Conservation (phyloP, 2,797 vertebrate genomes). For the Labroides dimidiatus region DNA sequence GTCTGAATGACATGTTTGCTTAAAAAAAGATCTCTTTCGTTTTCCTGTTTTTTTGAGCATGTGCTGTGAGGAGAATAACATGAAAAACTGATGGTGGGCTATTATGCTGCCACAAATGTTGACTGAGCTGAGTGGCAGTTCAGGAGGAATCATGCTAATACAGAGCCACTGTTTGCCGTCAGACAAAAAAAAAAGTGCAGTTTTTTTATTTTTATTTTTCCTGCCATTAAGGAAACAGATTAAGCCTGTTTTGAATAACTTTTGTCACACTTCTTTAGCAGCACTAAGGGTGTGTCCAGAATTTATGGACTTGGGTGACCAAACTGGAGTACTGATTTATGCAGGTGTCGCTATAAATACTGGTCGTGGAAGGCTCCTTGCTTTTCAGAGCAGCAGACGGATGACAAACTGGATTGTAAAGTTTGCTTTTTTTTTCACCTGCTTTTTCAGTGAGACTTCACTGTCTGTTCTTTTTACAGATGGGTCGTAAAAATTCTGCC, state of each 20-base stretch:
- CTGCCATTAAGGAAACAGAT: neutral
- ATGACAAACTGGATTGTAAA: too few relatives aligned
- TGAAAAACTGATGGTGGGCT: conserved; percentile 21
- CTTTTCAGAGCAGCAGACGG: too few relatives aligned
- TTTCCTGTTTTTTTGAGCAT: conserved; percentile 35
- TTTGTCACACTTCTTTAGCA: conserved; percentile 2
- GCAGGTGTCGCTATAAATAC: too few relatives aligned
- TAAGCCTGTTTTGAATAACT: conserved; percentile 10
- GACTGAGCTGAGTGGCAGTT: conserved; percentile 24
- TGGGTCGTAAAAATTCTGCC: too few relatives aligned
- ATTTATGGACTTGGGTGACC: too few relatives aligned
- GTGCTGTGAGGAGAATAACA: neutral
- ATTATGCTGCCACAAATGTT: conserved; percentile 27
- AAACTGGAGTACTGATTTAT: too few relatives aligned
- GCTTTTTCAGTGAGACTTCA: too few relatives aligned
- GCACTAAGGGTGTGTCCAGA: neutral
- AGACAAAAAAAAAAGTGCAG: neutral
- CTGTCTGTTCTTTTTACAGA: too few relatives aligned
- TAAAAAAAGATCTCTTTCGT: conserved; percentile 36
- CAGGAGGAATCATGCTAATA: conserved; percentile 18
- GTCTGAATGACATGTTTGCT: conserved; percentile 30
- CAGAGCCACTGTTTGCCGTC: too few relatives aligned
- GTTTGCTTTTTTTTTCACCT: too few relatives aligned
- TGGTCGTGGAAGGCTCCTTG: too few relatives aligned
- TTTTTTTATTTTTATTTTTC: neutral